These are phyloP conservation scores for Lordiphosa andalusiaca DNA, from an alignment of 2,888 invertebrate species.

Conservation along the genomic window DNA sequence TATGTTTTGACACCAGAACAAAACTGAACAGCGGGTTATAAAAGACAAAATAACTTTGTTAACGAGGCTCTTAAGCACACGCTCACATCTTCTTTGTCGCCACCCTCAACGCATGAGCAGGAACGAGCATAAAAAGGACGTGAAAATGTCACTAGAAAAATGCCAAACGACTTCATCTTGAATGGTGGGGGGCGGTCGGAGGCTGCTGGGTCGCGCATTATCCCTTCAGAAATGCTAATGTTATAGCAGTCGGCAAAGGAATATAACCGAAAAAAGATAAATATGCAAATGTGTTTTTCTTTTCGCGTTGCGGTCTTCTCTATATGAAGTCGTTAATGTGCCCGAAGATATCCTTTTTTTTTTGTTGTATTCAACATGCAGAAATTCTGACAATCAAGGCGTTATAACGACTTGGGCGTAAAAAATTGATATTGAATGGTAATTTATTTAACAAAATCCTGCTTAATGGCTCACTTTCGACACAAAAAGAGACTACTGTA, in stretches of 20 bases:
- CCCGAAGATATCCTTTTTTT: constrained; percentile 40
- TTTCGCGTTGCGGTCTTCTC: constrained; percentile 41
- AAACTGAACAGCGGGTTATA: constrained; percentile 58
- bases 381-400: background rate
- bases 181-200: constrained; percentile 3
- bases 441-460: too few species aligned
- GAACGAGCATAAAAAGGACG: constrained; percentile 37
- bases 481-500: too few species aligned
- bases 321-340: constrained; percentile 68
- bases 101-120: constrained; percentile 9
- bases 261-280: constrained; percentile 62
- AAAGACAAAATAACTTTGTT: constrained; percentile 75
- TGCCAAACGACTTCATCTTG: constrained; percentile 47
- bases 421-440: too few species aligned
- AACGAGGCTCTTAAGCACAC: constrained; percentile 69
- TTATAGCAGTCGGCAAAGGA: constrained; percentile 34
- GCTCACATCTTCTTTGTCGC: constrained; percentile 26
- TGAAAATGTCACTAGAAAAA: constrained; percentile 55
- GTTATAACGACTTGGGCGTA: background rate
- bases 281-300: constrained; percentile 63
- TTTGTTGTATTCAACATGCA: constrained; percentile 17
- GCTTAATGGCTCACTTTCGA: too few species aligned
- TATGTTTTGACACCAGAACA: constrained; percentile 56
- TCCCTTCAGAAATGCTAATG: constrained; percentile 66
- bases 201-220: constrained; percentile 44